Evolutionary conservation across 2,888 invertebrate species (phyloP), one percentile per base, ranked within the genome.

Genomic region (Drosophila meridiana): DNA sequence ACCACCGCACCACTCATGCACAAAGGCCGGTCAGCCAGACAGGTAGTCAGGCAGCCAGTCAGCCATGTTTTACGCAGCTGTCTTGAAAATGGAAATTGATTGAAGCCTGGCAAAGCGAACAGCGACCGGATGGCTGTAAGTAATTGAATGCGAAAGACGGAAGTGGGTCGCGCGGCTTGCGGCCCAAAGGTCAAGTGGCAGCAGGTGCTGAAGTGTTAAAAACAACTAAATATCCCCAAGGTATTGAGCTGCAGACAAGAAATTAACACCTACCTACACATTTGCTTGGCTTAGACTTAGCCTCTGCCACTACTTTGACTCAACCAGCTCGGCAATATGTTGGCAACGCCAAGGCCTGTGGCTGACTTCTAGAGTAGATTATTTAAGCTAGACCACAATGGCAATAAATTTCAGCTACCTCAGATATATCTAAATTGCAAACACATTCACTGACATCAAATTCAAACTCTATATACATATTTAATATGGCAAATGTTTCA

Each of bases 41-140:
- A 43, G 43, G 4, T 9, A 40, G 14, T 5, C 40, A 40, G 40
- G 1, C 40, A 42, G 14, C 45, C 45, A 48, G 48, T 14, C 48
- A 48, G 30, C 30, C 48, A 30, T 45, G 45, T 20, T 26, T 45
- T 45, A 26, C 45, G 26, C n/a, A 50, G 26, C 13, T 38, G 32
- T 38, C 40, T 42, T 28, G n/a, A 30, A 78, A 82, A 79, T 81
- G 71, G 48, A 72, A 79, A 74, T 73, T 83, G 81, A 85, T 83
- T 74, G 77, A 59, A 74, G 71, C 47, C 40, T 3, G 34, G 26
- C 53, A 53, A 53, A 7, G 43, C n/a, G 30, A 11, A 48, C 9
- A 20, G 38, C 11, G 34, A n/a, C 26, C 13, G 13, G 40, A 11
- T 45, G 65, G 56, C 45, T 67, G 65, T 52, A 64, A 82, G 66